Conservation (phyloP, 2,797 vertebrate genomes). For the Nasua narica region DNA sequence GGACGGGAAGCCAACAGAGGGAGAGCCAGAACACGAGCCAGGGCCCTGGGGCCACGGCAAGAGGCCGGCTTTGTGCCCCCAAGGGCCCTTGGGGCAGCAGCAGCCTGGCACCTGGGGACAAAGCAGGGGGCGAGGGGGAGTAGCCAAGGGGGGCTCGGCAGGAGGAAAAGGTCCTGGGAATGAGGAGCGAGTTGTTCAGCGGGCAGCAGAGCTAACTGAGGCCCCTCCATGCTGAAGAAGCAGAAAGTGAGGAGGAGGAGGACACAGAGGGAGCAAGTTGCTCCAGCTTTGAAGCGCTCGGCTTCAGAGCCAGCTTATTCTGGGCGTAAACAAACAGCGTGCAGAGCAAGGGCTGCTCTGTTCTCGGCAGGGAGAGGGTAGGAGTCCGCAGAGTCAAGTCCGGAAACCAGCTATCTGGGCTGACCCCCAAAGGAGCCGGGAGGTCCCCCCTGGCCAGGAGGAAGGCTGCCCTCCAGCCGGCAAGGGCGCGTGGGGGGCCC, state of each 20-base stretch:
- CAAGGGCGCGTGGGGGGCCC: neutral
- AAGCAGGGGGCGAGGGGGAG: neutral
- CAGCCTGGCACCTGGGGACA: neutral
- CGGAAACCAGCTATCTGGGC: neutral
- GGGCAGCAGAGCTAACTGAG: neutral
- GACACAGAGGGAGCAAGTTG: neutral
- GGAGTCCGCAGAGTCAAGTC: neutral
- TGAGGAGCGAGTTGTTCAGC: neutral
- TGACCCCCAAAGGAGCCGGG: neutral
- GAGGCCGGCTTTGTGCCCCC: neutral
- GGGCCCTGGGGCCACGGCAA: neutral
- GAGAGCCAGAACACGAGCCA: neutral
- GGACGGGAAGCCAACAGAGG: neutral
- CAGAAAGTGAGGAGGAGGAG: neutral
- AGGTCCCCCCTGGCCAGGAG: neutral
- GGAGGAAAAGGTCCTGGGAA: neutral
- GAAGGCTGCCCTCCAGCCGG: neutral
- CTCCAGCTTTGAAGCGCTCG: neutral
- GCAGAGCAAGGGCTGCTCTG: neutral
- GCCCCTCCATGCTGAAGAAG: neutral
- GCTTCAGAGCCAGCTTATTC: neutral
- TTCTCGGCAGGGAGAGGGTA: no score
- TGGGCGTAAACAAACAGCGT: neutral
- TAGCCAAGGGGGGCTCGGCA: neutral
- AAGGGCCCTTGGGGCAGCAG: neutral